Base-by-base conservation (phyloP, 2,113 vertebrate genomes). In the Riparia riparia region DNA sequence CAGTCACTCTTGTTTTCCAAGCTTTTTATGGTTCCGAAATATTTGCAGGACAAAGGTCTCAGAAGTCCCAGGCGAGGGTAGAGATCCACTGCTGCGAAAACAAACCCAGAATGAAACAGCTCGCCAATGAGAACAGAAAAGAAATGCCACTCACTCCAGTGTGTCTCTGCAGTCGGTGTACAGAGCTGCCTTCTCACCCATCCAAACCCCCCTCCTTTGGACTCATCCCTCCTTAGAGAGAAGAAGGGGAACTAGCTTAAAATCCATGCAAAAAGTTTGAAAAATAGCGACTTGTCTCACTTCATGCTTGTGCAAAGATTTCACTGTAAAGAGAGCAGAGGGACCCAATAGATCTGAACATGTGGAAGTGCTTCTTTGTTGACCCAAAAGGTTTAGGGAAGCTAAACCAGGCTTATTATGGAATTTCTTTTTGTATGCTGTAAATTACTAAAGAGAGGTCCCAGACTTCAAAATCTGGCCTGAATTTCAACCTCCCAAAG, bases 401-500 rank as follows among this genome's bases (percentile, higher is more conserved):
- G 91, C 73, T 96, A 95, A 95, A 89, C 51, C 53, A 69, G 81
- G 53, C 65, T 95, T 86, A 90, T 74, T 86, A 74, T 11, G 93
- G 89, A 91, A 84, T 96, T 97, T 91, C 80, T 64, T 92, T 78
- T 84, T 82, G 69, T 74, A 39, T 76, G 84, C 61, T 85, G 81
- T 79, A 87, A 94, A 96, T 92, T 83, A 93, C 72, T 81, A 41
- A 92, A 92, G 83, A 95, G 86, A 89, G 22, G 58, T 89, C 86
- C 93, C 93, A 76, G 81, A 84, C 95, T 94, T 95, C 83, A 95
- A 94, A 94, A 94, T 93, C 86, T 93, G 77, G 94, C 86, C 91
- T 87, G 77, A 41, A 82, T 96, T 95, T 95, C 83, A 96, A 72
- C 95, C 95, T 97, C 94, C 94, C 95, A 96, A 81, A 91, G 89